Evolutionary conservation across 2,113 vertebrate genomes (phyloP).

Genomic region (Bettongia penicillata): DNA sequence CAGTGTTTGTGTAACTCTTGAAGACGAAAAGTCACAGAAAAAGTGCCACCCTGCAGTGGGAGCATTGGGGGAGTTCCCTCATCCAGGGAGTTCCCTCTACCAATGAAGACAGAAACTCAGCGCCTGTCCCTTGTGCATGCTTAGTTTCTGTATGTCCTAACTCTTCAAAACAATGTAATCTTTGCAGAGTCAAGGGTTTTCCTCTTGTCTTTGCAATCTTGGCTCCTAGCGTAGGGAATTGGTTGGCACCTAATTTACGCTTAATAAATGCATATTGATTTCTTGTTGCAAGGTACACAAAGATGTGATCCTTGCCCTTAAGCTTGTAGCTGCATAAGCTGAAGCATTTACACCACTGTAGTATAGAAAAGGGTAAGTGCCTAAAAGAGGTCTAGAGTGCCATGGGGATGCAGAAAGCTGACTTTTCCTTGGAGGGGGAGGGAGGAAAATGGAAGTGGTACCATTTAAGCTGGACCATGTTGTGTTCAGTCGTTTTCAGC

Average conservation of each 20-base stretch:
- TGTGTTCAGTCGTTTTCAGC: neutral
- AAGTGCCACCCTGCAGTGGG: neutral
- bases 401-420: neutral
- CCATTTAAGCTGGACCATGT: neutral
- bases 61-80: too few species aligned
- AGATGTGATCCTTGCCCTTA: neutral
- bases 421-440: neutral
- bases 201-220: neutral
- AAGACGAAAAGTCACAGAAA: neutral
- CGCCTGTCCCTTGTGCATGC: neutral
- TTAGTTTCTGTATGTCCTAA: neutral
- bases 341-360: too few species aligned
- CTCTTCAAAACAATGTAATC: neutral
- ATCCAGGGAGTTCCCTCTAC: too few species aligned
- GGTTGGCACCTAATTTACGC: too few species aligned
- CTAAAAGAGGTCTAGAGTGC: neutral
- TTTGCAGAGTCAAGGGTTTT: too few species aligned
- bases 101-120: neutral
- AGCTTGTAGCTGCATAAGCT: neutral
- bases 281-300: too few species aligned
- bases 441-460: neutral
- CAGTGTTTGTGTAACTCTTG: neutral
- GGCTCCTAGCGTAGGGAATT: too few species aligned
- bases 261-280: too few species aligned
- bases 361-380: too few species aligned